Conservation (phyloP, 1,140 invertebrate genomes). For the Colletes latitarsis region DNA sequence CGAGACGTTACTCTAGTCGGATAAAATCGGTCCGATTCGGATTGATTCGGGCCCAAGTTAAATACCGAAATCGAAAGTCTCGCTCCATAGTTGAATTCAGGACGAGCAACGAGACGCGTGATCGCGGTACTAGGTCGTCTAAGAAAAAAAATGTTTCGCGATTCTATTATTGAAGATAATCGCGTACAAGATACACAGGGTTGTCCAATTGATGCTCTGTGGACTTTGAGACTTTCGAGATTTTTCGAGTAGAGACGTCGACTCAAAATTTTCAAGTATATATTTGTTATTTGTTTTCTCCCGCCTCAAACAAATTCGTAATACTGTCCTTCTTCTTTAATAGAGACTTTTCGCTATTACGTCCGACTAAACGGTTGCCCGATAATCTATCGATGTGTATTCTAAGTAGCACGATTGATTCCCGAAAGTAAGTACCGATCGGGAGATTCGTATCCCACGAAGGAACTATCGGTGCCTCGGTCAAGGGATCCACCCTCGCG, state of each 20-base stretch:
- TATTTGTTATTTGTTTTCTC: not conserved
- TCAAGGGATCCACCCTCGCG: not conserved
- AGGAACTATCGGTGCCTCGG: not conserved
- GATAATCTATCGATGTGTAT: not conserved
- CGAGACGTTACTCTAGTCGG: not conserved
- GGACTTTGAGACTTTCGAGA: not conserved
- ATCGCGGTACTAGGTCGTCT: no score
- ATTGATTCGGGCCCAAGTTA: no score
- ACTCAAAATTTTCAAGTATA: not conserved
- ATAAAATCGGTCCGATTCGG: no score
- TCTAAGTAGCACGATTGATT: constrained; percentile 1
- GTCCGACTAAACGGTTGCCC: no score
- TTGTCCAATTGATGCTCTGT: no score
- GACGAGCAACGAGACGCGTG: no score
- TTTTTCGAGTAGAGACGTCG: not conserved
- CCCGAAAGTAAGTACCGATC: constrained; percentile 20
- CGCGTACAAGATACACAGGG: no score
- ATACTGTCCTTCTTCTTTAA: constrained; percentile 11
- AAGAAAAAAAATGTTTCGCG: no score
- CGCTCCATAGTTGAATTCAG: no score
- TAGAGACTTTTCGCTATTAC: not conserved
- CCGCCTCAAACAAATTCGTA: constrained; percentile 6
- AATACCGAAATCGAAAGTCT: no score
- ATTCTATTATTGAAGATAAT: no score
- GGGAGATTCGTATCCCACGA: not conserved